These are phyloP conservation scores for Cryptus viduatorius DNA, from an alignment of 2,888 invertebrate genomes.

Conservation along the genomic window DNA sequence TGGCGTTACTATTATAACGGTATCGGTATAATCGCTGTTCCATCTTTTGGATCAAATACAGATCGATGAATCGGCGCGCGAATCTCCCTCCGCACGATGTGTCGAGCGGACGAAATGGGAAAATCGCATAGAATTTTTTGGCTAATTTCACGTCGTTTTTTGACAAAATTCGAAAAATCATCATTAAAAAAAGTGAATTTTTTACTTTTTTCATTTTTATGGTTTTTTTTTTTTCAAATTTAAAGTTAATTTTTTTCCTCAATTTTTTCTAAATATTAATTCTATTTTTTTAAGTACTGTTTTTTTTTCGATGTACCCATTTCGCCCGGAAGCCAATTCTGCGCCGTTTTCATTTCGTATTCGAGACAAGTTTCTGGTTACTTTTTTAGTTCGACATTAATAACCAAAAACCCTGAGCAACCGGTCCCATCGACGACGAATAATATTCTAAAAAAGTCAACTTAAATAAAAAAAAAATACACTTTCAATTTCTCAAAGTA, in stretches of 20 bases:
- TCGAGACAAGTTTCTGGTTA: background rate
- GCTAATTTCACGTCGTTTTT: too few species aligned
- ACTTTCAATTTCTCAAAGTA: background rate
- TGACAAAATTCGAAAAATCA: too few species aligned
- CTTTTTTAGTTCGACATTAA: conserved; percentile 5
- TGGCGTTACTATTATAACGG: conserved; percentile 31
- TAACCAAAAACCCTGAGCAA: conserved; percentile 6
- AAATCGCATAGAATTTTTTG: too few species aligned
- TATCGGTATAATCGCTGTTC: conserved; percentile 4
- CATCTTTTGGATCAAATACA: background rate
- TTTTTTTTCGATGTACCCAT: too few species aligned
- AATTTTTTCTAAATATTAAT: too few species aligned
- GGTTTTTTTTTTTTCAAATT: too few species aligned
- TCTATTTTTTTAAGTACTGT: too few species aligned
- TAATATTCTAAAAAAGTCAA: background rate
- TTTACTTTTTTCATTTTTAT: too few species aligned
- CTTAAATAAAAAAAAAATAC: background rate
- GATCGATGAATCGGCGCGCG: background rate
- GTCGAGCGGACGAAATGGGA: too few species aligned
- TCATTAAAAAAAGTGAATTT: too few species aligned
- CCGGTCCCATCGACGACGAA: background rate
- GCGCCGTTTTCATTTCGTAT: background rate
- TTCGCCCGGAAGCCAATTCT: too few species aligned
- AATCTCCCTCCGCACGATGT: background rate
- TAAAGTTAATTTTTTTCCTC: too few species aligned